Conservation (phyloP, 2,888 invertebrate species). For the Lepeophtheirus nordmannii region DNA sequence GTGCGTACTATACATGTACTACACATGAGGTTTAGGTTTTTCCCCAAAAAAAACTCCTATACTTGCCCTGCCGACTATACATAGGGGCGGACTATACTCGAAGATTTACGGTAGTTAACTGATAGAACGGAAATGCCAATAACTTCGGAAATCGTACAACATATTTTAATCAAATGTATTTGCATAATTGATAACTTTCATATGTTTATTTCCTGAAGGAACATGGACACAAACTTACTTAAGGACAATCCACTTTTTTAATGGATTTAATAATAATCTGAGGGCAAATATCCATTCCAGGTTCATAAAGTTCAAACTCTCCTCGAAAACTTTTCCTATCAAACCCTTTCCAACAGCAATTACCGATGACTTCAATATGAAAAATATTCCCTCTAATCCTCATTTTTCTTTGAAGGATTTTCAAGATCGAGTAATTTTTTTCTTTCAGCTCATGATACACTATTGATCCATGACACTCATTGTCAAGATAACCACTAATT, state of each 20-base stretch:
- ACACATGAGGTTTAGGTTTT: too few relatives aligned
- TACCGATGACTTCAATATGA: neutral
- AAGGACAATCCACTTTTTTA: neutral
- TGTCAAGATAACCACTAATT: neutral
- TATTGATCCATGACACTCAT: neutral
- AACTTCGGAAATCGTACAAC: too few relatives aligned
- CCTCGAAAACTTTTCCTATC: conserved; percentile 1
- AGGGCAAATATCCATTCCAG: neutral
- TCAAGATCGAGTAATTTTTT: neutral
- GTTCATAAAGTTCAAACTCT: neutral
- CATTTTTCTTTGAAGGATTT: neutral
- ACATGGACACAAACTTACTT: neutral
- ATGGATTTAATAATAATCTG: neutral
- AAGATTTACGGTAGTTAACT: too few relatives aligned
- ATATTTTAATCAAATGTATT: too few relatives aligned
- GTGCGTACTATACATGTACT: too few relatives aligned
- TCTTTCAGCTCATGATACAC: neutral
- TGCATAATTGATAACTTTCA: too few relatives aligned
- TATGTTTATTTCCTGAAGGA: too few relatives aligned
- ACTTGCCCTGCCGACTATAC: too few relatives aligned
- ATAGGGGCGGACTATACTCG: too few relatives aligned
- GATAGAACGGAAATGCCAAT: too few relatives aligned
- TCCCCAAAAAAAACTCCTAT: too few relatives aligned
- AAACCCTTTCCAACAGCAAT: neutral
- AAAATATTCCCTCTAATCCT: neutral